Conservation (phyloP, 2,797 vertebrate genomes). For the Glossophaga mutica region DNA sequence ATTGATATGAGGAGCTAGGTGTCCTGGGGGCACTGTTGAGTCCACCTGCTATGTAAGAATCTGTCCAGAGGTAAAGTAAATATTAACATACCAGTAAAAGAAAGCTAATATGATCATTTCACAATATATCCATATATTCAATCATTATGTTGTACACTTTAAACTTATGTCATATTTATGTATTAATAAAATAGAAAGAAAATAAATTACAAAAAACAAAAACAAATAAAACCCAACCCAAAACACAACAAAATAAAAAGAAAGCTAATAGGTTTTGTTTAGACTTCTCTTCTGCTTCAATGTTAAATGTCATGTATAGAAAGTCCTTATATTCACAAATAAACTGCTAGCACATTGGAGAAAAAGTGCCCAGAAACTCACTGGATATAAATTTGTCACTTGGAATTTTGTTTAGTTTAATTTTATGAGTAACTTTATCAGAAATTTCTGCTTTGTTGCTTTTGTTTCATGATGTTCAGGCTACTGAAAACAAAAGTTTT, state of each 20-base stretch:
- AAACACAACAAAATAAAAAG: background rate
- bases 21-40: no score
- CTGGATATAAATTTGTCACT: background rate
- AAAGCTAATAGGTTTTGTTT: background rate
- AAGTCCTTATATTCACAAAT: background rate
- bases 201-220: background rate
- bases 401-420: background rate
- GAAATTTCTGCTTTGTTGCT: background rate
- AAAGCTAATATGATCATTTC: background rate
- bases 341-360: background rate
- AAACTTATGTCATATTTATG: background rate
- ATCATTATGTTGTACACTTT: background rate
- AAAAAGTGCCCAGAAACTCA: background rate
- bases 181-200: background rate
- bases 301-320: background rate
- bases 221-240: no score
- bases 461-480: background rate
- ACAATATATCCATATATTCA: background rate
- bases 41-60: background rate
- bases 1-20: no score
- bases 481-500: background rate
- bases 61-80: background rate
- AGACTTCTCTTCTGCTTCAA: background rate
- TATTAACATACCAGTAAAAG: background rate
- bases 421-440: background rate